Percentiles rank a stretch among this genome's conserved stretches.
Conservation (phyloP, 2,113 vertebrate species). For the Hemicordylus capensis region DNA sequence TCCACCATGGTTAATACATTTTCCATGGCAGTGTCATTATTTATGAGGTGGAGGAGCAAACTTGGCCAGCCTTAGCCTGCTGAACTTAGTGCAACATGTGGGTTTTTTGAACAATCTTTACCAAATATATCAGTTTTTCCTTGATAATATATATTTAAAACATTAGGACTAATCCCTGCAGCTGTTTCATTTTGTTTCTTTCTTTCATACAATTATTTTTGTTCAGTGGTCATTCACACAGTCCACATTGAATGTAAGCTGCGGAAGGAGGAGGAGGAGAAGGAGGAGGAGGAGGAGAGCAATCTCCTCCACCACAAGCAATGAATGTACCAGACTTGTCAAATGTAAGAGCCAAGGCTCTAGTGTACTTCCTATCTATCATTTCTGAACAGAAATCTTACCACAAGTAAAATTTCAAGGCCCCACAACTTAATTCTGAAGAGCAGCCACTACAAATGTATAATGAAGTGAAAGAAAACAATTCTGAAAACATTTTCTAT, state of each 20-base stretch:
- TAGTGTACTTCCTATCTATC: neutral
- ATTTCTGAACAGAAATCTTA: neutral
- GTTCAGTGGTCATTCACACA: too few species aligned
- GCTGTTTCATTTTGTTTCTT: too few species aligned
- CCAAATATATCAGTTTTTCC: too few species aligned
- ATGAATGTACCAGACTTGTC: neutral
- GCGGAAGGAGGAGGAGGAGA: too few species aligned
- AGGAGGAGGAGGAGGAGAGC: neutral
- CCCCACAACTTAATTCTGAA: neutral
- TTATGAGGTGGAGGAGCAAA: neutral
- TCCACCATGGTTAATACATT: neutral
- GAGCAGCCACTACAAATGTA: neutral
- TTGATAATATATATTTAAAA: too few species aligned
- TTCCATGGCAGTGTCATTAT: neutral
- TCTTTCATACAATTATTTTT: too few species aligned
- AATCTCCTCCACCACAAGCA: neutral
- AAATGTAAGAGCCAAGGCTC: neutral
- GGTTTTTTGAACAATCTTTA: too few species aligned
- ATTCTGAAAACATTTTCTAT: neutral
- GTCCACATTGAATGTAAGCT: neutral
- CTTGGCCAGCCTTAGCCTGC: neutral
- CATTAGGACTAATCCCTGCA: too few species aligned
- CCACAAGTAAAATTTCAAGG: neutral
- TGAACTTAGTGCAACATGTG: too few species aligned
- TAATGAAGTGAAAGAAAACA: rapidly evolving